These are phyloP conservation scores for Eupithecia subfuscata DNA, from an alignment of 2,888 invertebrate genomes.

Conservation along the genomic window DNA sequence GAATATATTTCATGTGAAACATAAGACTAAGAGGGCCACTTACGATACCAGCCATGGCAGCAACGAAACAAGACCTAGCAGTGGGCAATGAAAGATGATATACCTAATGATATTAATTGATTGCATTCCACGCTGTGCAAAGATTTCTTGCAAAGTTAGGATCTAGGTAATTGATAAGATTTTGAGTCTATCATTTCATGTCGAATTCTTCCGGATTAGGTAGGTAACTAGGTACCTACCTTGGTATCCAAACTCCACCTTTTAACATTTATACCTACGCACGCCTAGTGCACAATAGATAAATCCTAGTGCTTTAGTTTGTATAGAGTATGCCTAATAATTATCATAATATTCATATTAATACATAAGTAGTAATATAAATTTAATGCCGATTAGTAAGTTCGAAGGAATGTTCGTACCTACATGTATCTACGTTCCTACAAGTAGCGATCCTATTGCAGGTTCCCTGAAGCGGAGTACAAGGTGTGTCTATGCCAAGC, in stretches of 20 bases:
- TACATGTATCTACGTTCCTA: background rate
- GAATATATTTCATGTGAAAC: background rate
- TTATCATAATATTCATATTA: no score
- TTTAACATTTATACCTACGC: background rate
- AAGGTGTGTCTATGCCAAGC: slow-evolving; percentile 73
- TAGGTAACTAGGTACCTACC: background rate
- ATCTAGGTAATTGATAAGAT: background rate
- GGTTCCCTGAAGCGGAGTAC: slow-evolving; percentile 70
- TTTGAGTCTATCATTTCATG: background rate
- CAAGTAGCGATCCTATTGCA: slow-evolving; percentile 50
- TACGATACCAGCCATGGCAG: background rate
- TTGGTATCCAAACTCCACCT: background rate
- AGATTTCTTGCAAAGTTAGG: background rate
- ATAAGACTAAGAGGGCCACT: background rate
- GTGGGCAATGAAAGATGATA: background rate
- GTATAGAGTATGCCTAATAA: no score
- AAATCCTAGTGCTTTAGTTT: no score
- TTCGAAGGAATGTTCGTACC: no score
- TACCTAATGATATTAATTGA: background rate
- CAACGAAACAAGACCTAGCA: background rate
- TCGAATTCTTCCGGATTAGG: background rate
- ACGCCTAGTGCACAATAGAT: background rate
- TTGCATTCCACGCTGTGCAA: background rate
- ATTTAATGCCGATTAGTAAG: background rate
- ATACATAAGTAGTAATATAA: background rate